phyloP scores from a whole-genome alignment of 92 coral and sea anemone genomes.

The Siderastrea siderea region DNA sequence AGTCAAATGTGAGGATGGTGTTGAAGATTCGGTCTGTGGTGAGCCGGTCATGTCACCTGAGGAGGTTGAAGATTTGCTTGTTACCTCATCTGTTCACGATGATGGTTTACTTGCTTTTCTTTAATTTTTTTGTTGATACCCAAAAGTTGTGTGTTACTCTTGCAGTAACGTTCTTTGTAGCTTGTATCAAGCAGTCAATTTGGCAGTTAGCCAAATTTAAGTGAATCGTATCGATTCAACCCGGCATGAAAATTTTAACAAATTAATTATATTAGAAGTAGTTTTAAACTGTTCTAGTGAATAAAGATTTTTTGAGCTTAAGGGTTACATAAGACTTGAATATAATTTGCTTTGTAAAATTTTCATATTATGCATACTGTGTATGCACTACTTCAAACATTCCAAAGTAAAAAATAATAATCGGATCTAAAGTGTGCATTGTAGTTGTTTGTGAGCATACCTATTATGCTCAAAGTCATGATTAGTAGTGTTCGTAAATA shows the following conservation, averaged over 20 bases:
- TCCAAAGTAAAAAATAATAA: background rate
- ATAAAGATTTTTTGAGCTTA: background rate
- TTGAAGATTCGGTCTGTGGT: conserved; percentile 86
- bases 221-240: conserved; percentile 36
- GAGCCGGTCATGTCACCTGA: conserved; percentile 71
- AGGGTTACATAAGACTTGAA: background rate
- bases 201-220: conserved; percentile 27
- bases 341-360: background rate
- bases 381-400: conserved; percentile 10
- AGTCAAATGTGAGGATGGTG: conserved; percentile 63
- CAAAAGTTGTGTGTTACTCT: conserved; percentile 28
- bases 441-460: too few species aligned
- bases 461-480: too few species aligned
- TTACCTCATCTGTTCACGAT: conserved; percentile 48
- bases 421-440: background rate
- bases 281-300: background rate
- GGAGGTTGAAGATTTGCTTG: conserved; percentile 59
- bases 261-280: conserved; percentile 7
- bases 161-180: conserved; percentile 64
- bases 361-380: conserved; percentile 25
- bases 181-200: conserved; percentile 91
- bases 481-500: too few species aligned
- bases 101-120: conserved; percentile 28
- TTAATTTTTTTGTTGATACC: conserved; percentile 56
- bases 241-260: background rate